A percentile compares a stretch with the other conserved stretches of the same genome.
These are phyloP conservation scores for Sebastes oblongus DNA, from an alignment of 2,797 vertebrate species.

Conservation along the genomic window DNA sequence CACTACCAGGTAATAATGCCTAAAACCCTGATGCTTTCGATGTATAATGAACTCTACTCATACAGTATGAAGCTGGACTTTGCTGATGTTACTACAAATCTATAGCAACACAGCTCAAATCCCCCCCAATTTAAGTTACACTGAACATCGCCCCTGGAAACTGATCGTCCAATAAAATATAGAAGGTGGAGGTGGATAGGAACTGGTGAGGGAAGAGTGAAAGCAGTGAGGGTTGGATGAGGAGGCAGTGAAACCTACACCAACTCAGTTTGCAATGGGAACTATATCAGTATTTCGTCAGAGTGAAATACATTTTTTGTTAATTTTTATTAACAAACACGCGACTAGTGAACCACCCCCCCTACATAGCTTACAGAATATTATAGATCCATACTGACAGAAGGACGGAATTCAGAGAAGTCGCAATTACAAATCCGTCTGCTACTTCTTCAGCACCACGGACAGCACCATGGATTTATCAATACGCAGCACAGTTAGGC, in stretches of 20 bases:
- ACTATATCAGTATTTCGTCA: neutral
- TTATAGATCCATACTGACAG: neutral
- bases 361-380: neutral
- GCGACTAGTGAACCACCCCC: too few species aligned
- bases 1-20: neutral
- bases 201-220: neutral
- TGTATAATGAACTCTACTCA: neutral
- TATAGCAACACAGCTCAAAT: neutral
- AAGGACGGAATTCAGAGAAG: neutral
- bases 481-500: neutral
- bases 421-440: neutral
- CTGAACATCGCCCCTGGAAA: neutral
- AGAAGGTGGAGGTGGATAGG: neutral
- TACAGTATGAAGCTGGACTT: neutral
- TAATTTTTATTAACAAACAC: neutral
- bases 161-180: slow-evolving; percentile 8
- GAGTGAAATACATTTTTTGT: neutral
- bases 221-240: neutral
- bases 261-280: neutral
- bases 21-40: neutral
- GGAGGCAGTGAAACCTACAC: neutral
- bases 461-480: neutral
- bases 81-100: neutral
- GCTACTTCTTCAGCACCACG: neutral
- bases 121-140: neutral